A percentile compares a stretch with the other conserved stretches of the same genome.
phyloP scores from a whole-genome alignment of 2,888 invertebrate genomes.

The Notodonta dromedarius region DNA sequence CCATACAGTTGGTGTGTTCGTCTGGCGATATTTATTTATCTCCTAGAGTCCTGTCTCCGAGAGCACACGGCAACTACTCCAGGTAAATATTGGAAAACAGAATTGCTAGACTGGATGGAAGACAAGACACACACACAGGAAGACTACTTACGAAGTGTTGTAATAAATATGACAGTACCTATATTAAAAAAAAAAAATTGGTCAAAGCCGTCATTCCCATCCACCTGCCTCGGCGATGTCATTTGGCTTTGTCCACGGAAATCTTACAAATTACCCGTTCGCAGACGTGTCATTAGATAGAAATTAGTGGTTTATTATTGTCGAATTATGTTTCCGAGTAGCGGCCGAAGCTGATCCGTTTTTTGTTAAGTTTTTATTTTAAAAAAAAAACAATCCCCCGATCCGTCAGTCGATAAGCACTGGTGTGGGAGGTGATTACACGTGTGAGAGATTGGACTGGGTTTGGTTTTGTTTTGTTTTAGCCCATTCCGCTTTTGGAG shows the following conservation, averaged over 20 bases:
- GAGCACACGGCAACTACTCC: too few species aligned
- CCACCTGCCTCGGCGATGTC: background rate
- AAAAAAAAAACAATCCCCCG: conserved; percentile 41
- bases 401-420: conserved; percentile 43
- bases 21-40: too few species aligned
- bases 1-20: too few species aligned
- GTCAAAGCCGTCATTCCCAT: background rate
- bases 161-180: too few species aligned
- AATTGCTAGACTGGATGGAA: too few species aligned
- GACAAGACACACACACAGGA: too few species aligned
- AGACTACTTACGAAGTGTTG: too few species aligned
- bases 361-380: conserved; percentile 42
- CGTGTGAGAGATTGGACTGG: conserved; percentile 22
- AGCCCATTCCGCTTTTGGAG: conserved; percentile 3
- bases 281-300: conserved; percentile 62
- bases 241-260: conserved; percentile 1
- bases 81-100: too few species aligned
- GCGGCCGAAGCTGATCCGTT: conserved; percentile 34
- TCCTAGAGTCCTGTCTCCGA: too few species aligned
- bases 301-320: conserved; percentile 66
- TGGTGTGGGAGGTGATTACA: conserved; percentile 53
- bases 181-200: background rate
- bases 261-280: conserved; percentile 1
- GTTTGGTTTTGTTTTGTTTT: conserved; percentile 14
- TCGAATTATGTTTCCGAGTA: conserved; percentile 61